A percentile compares a stretch with the other conserved stretches of the same genome.
phyloP scores from a whole-genome alignment of 2,113 vertebrate genomes.

The Dendropsophus ebraccatus region DNA sequence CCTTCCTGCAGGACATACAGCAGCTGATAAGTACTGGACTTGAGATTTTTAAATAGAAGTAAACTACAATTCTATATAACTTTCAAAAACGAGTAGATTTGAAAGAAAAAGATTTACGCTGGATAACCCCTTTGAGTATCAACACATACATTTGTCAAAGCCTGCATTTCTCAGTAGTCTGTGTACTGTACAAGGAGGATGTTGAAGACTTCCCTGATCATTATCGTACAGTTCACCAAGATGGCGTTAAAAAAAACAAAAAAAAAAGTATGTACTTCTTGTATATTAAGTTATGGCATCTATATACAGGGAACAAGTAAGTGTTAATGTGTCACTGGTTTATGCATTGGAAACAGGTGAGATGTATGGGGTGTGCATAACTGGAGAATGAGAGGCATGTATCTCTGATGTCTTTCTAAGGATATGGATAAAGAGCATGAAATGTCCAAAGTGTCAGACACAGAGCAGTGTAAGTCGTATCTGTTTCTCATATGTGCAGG shows the following conservation, averaged over 20 bases:
- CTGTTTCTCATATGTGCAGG: slow-evolving; percentile 57
- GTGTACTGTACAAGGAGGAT: slow-evolving; percentile 8
- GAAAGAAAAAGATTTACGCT: no score
- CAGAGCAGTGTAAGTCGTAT: fast-evolving
- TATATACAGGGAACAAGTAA: slow-evolving; percentile 14
- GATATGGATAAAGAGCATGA: slow-evolving; percentile 56
- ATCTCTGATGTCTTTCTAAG: slow-evolving; percentile 15
- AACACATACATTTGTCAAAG: slow-evolving; percentile 17
- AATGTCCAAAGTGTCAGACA: slow-evolving; percentile 56
- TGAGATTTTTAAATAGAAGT: no score
- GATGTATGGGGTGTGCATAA: slow-evolving; percentile 24
- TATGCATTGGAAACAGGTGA: slow-evolving; percentile 46
- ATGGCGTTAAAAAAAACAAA: slow-evolving; percentile 2
- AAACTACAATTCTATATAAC: no score
- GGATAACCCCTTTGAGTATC: neutral
- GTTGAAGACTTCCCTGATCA: neutral
- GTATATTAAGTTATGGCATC: slow-evolving; percentile 4
- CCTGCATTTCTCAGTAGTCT: slow-evolving; percentile 6
- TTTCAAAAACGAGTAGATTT: no score
- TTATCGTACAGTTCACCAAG: neutral
- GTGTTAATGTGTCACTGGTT: slow-evolving; percentile 41
- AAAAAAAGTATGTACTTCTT: neutral
- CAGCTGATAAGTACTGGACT: no score
- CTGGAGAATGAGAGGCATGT: slow-evolving; percentile 49
- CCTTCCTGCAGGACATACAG: no score